A percentile compares a stretch with the other conserved stretches of the same genome.
Conservation (phyloP, 2,797 vertebrate species). For the Sternotherus odoratus region DNA sequence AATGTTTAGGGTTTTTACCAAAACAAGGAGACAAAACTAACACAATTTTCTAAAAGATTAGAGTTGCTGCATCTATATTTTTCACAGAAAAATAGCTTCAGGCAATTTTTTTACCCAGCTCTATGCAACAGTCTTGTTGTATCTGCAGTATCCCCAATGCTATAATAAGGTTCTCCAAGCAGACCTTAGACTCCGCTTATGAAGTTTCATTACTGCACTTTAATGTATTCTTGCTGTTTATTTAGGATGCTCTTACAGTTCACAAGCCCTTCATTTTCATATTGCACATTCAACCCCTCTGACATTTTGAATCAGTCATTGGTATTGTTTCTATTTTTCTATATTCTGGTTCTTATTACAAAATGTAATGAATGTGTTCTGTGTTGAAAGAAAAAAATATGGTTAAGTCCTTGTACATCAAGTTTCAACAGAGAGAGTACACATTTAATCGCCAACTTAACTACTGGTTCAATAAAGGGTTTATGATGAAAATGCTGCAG, state of each 20-base stretch:
- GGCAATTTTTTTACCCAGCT: background rate
- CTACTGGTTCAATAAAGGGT: background rate
- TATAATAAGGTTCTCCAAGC: background rate
- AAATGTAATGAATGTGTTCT: background rate
- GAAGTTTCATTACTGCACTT: background rate
- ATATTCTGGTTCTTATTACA: background rate
- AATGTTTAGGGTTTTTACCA: background rate
- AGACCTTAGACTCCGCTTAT: background rate
- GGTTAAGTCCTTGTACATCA: background rate
- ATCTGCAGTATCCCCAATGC: background rate
- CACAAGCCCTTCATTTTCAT: background rate
- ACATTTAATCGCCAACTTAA: background rate
- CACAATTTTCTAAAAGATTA: background rate
- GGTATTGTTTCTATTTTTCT: background rate
- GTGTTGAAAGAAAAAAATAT: background rate
- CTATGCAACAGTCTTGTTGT: background rate
- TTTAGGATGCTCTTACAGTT: background rate
- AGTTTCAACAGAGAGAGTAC: background rate
- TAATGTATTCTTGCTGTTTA: background rate
- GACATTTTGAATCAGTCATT: rapidly evolving
- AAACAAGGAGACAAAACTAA: background rate
- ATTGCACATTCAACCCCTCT: background rate
- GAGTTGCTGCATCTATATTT: background rate
- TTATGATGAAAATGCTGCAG: slow-evolving; percentile 4
- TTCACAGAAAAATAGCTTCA: background rate